Percentiles rank a stretch among this genome's conserved stretches.
phyloP scores from a whole-genome alignment of 2,113 vertebrate genomes.

The Acanthisitta chloris region DNA sequence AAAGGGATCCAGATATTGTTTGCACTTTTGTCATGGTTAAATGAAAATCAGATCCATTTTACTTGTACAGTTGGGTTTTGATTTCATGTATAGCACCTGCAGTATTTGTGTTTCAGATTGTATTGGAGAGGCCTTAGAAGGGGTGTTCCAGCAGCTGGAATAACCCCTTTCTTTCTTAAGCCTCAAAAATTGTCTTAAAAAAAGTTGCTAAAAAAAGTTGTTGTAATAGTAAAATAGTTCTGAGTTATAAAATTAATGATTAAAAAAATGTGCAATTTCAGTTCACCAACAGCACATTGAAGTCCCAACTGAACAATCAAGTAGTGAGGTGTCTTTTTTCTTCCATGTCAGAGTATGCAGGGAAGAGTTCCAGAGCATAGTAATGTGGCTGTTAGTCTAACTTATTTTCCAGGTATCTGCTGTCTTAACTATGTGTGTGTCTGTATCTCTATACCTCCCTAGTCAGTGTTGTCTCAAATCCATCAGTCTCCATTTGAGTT shows the following conservation, averaged over 20 bases:
- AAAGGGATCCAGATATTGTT: neutral
- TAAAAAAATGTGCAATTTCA: neutral
- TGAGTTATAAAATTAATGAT: neutral
- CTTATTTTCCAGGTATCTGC: neutral
- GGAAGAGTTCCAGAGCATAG: neutral
- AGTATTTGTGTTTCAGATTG: neutral
- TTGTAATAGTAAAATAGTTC: neutral
- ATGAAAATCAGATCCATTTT: neutral
- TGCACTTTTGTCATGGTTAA: neutral
- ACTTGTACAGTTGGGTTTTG: neutral
- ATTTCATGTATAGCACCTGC: neutral
- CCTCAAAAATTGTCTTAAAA: neutral
- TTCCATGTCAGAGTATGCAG: neutral
- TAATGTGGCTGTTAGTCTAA: neutral
- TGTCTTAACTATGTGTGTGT: neutral
- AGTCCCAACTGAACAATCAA: neutral
- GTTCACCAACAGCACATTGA: neutral
- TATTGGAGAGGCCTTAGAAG: neutral
- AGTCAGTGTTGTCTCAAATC: neutral
- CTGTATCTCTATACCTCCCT: rapidly evolving
- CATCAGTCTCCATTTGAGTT: neutral
- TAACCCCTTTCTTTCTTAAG: neutral
- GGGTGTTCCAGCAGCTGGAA: neutral
- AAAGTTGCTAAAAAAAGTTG: neutral
- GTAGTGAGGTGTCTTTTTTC: neutral